Evolutionary conservation across 2,888 invertebrate genomes (phyloP).

Genomic region (Amphiduros pacificus): DNA sequence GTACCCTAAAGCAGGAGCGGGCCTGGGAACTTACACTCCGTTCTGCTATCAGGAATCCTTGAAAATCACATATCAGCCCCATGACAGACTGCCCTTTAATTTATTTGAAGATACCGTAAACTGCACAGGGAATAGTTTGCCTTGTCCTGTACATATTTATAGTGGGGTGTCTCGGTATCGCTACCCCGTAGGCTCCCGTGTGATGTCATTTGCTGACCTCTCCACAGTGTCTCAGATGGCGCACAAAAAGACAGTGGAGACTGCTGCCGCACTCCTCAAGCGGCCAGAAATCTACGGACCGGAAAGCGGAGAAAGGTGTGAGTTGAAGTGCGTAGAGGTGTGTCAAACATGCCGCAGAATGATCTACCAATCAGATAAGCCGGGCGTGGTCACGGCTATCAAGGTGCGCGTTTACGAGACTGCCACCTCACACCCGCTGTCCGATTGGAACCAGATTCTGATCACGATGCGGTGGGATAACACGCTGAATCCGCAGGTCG

Average conservation of each 20-base stretch:
- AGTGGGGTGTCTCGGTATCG: constrained; percentile 29
- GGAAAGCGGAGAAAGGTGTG: constrained; percentile 10
- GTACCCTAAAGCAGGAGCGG: constrained; percentile 27
- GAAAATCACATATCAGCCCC: constrained; percentile 21
- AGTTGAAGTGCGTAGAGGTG: constrained; percentile 14
- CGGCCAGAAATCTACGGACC: constrained; percentile 12
- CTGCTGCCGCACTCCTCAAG: background rate
- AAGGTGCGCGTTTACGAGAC: constrained; percentile 25
- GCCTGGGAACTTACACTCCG: constrained; percentile 31
- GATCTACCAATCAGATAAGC: background rate
- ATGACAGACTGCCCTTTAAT: constrained; percentile 20
- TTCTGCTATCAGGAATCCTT: constrained; percentile 29
- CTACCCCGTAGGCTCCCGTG: constrained; percentile 20
- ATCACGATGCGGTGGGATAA: constrained; percentile 26
- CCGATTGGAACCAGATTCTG: constrained; percentile 30
- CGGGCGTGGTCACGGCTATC: constrained; percentile 26
- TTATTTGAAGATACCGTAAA: constrained; percentile 28
- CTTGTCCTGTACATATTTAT: constrained; percentile 32
- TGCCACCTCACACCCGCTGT: constrained; percentile 2
- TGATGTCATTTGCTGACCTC: constrained; percentile 15
- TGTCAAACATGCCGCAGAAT: constrained; percentile 2
- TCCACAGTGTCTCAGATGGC: background rate
- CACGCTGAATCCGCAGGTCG: constrained; percentile 20
- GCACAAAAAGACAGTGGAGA: constrained; percentile 1
- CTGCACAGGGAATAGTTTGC: constrained; percentile 26